Base-by-base conservation (phyloP, 2,797 vertebrate genomes). In the Prionace glauca region DNA sequence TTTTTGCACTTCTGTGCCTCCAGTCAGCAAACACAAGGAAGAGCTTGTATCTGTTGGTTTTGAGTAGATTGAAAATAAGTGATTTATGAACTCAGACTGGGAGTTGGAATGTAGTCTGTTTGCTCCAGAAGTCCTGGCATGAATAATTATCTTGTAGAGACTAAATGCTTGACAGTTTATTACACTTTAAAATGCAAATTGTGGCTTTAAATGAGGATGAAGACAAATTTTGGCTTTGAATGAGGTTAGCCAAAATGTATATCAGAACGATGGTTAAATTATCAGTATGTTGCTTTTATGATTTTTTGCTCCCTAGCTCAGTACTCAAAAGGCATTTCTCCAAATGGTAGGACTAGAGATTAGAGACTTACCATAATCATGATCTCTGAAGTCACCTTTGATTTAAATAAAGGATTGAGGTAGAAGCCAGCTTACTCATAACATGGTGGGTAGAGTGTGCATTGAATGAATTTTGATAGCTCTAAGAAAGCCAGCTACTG, bases 181-280 rank as follows among this genome's bases (percentile, higher is more conserved):
- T 36, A 36, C 60, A n/a, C 18, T 67, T 16, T 91, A 67, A 91
- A 91, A 91, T 91, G 62, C 26, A 36, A 67, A 67, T 65, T 36
- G 32, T 20, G n/a, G 18, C 1, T 67, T 91, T 22, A 67, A 65
- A 91, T 91, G 32, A 91, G 62, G 62, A 32, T 36, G 62, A 91
- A 91, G 60, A 65, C 60, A 91, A 36, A 91, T 91, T 36, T 91
- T 91, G 88, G 62, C 60, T 91, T 65, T 91, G 60, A 65, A 60
- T 91, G 88, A 91, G 5, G n/a, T 91, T n/a, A 91, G n/a, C n/a
- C 32, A 5, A 36, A 91, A 36, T 67, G 32, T 36, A 67, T 36
- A 65, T 20, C 32, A n/a, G 88, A 67, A 91, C 60, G 18, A 36
- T n/a, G 18, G 62, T 8, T 65, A 32, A 91, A 65, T 45, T 56